phyloP scores from a whole-genome alignment of 2,888 invertebrate species.

The Ferrisia virgata region DNA sequence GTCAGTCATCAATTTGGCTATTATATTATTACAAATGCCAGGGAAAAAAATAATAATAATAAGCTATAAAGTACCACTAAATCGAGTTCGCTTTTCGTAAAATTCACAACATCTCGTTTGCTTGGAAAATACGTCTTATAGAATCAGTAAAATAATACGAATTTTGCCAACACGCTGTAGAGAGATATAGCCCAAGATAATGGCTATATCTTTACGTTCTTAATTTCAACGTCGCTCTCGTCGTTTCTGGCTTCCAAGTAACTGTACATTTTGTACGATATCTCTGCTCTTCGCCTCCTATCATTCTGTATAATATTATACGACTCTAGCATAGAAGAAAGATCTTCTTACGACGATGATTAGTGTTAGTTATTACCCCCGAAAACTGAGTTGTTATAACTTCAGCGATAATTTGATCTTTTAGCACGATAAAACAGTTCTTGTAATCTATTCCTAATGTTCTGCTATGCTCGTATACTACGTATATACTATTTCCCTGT shows the following conservation, averaged over 20 bases:
- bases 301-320: background rate
- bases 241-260: conserved; percentile 16
- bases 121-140: background rate
- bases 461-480: background rate
- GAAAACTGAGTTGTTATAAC: conserved; percentile 31
- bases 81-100: no score
- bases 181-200: conserved; percentile 7
- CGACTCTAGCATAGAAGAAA: background rate
- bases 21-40: no score
- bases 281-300: background rate
- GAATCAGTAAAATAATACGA: background rate
- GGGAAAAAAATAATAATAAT: no score
- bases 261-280: background rate
- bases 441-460: conserved; percentile 33
- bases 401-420: conserved; percentile 26
- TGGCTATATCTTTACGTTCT: conserved; percentile 1
- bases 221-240: background rate
- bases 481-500: background rate
- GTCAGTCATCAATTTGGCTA: no score
- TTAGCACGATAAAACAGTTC: conserved; percentile 17
- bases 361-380: conserved; percentile 31
- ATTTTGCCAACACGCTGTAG: conserved; percentile 21
- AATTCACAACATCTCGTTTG: background rate
- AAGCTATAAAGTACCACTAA: no score
- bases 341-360: conserved; percentile 10